Evolutionary conservation across 2,797 vertebrate species (phyloP), one percentile per base, ranked within the genome.

Genomic region (Notoglanidium macrostoma): DNA sequence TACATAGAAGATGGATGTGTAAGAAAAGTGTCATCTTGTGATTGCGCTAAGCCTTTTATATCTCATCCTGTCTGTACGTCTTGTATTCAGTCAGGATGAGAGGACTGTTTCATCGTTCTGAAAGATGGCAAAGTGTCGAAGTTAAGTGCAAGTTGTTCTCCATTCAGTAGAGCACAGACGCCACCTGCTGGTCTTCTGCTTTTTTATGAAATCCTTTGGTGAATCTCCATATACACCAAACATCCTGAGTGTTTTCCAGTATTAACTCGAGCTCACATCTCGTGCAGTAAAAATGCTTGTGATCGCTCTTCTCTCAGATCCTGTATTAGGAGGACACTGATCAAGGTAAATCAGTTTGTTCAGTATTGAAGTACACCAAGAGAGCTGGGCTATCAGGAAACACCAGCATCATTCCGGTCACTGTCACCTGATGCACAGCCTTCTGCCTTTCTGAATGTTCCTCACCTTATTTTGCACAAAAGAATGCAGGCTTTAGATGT

Each of bases 401-500:
- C 93, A 93, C 92, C 93, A 93, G 93, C 94, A 92, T 88, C 92
- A 92, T 89, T 87, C 89, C 68, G 85, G 79, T 90, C 90, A 91
- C 26, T 15, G 8, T n/a, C 59, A 49, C 5, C 81, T 91, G 89
- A 90, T 92, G 88, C 76, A 57, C 86, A 85, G 65, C 59, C 63
- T 57, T 89, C 83, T 88, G 85, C 86, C 85, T 89, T 90, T 88
- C 79, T 85, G 74, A 89, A 83, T 85, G 87, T 90, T 83, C 87
- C 76, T 63, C 32, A 44, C 17, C 8, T 74, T 55, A 26, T 49
- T 88, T 91, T 89, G 87, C 87, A 89, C 86, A 89, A 91, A 14
- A 55, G n/a, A 83, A 90, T 90, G 91, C 92, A 90, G 90, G 87
- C 78, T 92, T 91, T 93, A 90, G 89, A 89, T 94, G 90, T 92